A percentile compares a stretch with the other conserved stretches of the same genome.
Evolutionary conservation across 2,888 invertebrate genomes (phyloP).

Genomic region (Drosophila leonis): DNA sequence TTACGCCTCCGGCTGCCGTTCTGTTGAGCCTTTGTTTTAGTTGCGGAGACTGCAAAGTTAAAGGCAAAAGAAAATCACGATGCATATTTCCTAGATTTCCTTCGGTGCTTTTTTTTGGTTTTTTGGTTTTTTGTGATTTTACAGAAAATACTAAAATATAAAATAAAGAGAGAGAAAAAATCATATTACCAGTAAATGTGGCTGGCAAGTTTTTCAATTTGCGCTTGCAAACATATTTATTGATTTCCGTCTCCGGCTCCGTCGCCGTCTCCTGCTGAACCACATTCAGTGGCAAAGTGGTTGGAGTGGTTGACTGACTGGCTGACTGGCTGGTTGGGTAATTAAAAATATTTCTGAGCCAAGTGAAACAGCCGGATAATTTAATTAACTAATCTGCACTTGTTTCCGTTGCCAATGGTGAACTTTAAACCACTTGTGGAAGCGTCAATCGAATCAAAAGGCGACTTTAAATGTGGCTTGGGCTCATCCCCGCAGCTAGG

Average conservation of each 20-base stretch:
- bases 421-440: constrained; percentile 35
- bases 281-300: constrained; percentile 7
- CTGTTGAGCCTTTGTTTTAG: constrained; percentile 68
- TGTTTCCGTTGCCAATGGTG: constrained; percentile 33
- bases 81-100: constrained; percentile 69
- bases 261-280: constrained; percentile 2
- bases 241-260: constrained; percentile 64
- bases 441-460: constrained; percentile 37
- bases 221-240: constrained; percentile 75
- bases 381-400: constrained; percentile 62
- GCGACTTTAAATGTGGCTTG: background rate
- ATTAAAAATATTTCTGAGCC: constrained; percentile 59
- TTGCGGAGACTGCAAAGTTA: constrained; percentile 41
- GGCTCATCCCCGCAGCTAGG: background rate
- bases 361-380: constrained; percentile 45
- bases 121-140: constrained; percentile 1
- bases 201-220: constrained; percentile 71
- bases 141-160: constrained; percentile 21
- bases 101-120: background rate
- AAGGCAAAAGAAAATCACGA: constrained; percentile 60
- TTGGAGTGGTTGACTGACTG: background rate
- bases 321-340: constrained; percentile 25
- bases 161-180: constrained; percentile 27
- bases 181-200: constrained; percentile 62
- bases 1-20: constrained; percentile 66